Base-by-base conservation (phyloP, 1,140 invertebrate species). In the Oryzaephilus surinamensis region DNA sequence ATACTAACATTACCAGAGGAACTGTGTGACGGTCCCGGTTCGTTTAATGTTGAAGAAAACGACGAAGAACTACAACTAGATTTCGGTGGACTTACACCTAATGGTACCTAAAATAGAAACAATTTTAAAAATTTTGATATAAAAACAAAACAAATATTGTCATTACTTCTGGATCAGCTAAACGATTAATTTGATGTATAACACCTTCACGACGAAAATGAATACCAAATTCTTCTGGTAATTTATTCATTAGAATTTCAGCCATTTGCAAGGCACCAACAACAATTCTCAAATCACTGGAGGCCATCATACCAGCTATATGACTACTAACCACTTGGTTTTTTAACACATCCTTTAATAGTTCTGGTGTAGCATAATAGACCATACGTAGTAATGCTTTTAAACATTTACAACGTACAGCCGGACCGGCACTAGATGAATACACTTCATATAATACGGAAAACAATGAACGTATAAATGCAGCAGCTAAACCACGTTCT, bases 191-290 rank as follows among this genome's bases (percentile, higher is more conserved):
- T 68, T 95, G 90, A 66, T 95, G 88, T 61, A 94, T 76, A 6
- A 95, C 92, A 40, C 90, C 94, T 69, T 98, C 93, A 43, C 93
- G 77, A 21, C 90, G 77, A 60, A 97, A 98, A 67, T 94, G 93
- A 24, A 91, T 79, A 27, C 81, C 83, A 71, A 97, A 97, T 17
- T 95, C 79, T 50, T 96, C 84, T 2, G 93, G 90, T 41, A 97
- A 63, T 54, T 95, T 92, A 59, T 91, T 83, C 89, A 98, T 96
- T 11, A 98, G 64, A 48, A 97, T 91, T 61, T 93, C 87, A 11
- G 90, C 88, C 77, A 98, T 88, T 67, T 98, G 94, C 24, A 97
- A 65, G n/a, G 92, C 92, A 35, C 90, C 90, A 30, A 97, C 93
- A 14, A 97, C 91, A 52, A 97, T 96, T 54, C 91, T 79, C 28